These are phyloP conservation scores for Atta colombica DNA, from an alignment of 1,140 invertebrate species.

Conservation along the genomic window DNA sequence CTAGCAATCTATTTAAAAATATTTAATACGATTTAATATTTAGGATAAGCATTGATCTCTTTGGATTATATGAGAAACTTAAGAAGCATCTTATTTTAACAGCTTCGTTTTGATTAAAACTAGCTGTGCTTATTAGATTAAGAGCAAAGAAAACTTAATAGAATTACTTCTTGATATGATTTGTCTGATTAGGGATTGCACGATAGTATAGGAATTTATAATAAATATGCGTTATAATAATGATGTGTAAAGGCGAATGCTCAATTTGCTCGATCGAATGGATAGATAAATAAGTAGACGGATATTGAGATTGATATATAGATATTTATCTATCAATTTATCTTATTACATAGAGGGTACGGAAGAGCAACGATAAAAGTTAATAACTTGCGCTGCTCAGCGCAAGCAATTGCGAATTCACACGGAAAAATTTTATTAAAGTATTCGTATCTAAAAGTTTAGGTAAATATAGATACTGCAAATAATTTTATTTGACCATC, in stretches of 20 bases:
- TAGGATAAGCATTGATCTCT: neutral
- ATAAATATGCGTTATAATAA: slow-evolving; percentile 40
- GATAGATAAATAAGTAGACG: neutral
- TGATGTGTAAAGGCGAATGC: slow-evolving; percentile 1
- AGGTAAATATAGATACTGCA: too few species aligned
- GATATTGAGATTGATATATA: slow-evolving; percentile 34
- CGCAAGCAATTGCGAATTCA: neutral
- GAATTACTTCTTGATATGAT: neutral
- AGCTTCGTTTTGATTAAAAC: neutral
- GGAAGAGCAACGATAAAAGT: slow-evolving; percentile 25
- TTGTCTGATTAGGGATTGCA: neutral
- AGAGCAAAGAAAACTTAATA: neutral
- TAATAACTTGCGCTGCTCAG: slow-evolving; percentile 21
- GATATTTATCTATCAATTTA: slow-evolving; percentile 27
- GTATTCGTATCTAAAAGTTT: too few species aligned
- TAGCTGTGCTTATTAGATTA: neutral
- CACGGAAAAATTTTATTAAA: too few species aligned
- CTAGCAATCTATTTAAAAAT: neutral
- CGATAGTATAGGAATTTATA: neutral
- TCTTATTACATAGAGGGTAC: slow-evolving; percentile 9
- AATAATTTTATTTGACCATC: too few species aligned
- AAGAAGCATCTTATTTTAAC: neutral
- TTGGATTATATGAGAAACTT: neutral
- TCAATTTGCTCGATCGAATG: slow-evolving; percentile 8
- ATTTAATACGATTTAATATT: neutral